A percentile compares a stretch with the other conserved stretches of the same genome.
Evolutionary conservation across 2,888 invertebrate species (phyloP).

Genomic region (Synergus itoensis): DNA sequence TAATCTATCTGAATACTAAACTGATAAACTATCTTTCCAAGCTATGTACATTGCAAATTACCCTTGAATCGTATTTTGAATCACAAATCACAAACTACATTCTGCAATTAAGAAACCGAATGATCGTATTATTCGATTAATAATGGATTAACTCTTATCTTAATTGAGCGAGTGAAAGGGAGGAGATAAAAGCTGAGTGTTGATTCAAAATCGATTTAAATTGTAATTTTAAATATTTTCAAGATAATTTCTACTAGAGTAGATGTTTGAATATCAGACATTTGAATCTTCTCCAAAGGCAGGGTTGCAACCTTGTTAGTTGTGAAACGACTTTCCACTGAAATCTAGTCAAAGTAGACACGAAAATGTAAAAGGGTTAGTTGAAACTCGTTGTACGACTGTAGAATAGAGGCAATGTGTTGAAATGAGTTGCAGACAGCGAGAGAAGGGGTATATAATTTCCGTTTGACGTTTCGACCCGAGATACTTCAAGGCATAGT

Average conservation of each 20-base stretch:
- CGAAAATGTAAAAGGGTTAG: constrained; percentile 32
- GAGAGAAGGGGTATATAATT: constrained; percentile 20
- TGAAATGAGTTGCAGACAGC: constrained; percentile 22
- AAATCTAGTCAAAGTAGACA: constrained; percentile 30
- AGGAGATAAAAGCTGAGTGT: not conserved
- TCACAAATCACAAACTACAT: constrained; percentile 33
- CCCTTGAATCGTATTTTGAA: constrained; percentile 8
- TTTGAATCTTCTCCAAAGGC: not conserved
- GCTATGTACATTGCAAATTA: constrained; percentile 32
- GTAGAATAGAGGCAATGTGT: constrained; percentile 20
- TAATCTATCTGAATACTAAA: not conserved
- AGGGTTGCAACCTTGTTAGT: constrained; percentile 25
- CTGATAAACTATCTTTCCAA: constrained; percentile 28
- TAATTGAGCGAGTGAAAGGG: not conserved
- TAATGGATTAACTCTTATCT: constrained; percentile 23
- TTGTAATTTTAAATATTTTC: too few species aligned
- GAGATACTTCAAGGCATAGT: constrained; percentile 5
- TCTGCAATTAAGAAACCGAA: constrained; percentile 21
- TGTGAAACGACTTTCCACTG: constrained; percentile 1
- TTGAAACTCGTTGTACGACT: constrained; percentile 17
- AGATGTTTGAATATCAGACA: not conserved
- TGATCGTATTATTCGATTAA: constrained; percentile 37
- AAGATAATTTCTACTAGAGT: not conserved
- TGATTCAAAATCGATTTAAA: not conserved
- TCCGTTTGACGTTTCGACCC: constrained; percentile 31